These are phyloP conservation scores for Aspidiotus rigidus DNA, from an alignment of 2,888 invertebrate genomes.

Conservation along the genomic window DNA sequence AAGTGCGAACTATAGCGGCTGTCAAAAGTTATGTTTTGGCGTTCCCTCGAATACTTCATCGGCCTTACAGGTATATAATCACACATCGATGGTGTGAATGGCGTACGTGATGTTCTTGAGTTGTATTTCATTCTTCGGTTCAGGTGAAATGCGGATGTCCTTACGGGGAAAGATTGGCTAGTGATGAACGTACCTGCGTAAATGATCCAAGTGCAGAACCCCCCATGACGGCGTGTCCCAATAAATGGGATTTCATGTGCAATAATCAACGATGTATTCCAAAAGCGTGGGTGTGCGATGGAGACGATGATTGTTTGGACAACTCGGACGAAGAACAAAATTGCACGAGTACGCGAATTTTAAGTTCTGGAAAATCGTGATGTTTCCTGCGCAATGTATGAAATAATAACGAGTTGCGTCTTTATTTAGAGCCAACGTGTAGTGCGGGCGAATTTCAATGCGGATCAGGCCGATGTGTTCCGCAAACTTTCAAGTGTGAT, in stretches of 20 bases:
- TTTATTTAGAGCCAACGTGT: constrained; percentile 69
- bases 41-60: constrained; percentile 54
- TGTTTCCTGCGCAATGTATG: background rate
- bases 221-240: constrained; percentile 78
- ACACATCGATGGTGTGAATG: background rate
- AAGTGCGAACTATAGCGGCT: constrained; percentile 67
- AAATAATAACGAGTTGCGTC: background rate
- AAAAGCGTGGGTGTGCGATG: constrained; percentile 91
- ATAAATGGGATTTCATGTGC: constrained; percentile 89
- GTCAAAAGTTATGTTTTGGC: constrained; percentile 92
- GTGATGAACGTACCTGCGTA: constrained; percentile 58
- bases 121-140: constrained; percentile 4
- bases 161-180: constrained; percentile 70
- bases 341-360: constrained; percentile 60
- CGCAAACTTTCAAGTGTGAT: constrained; percentile 86
- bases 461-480: constrained; percentile 83
- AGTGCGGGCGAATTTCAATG: constrained; percentile 86
- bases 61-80: constrained; percentile 9
- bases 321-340: constrained; percentile 92
- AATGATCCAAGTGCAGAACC: constrained; percentile 78
- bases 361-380: constrained; percentile 41
- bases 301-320: constrained; percentile 91
- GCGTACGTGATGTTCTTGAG: too few relatives aligned
- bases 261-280: constrained; percentile 81
- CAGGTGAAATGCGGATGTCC: constrained; percentile 72